phyloP scores from a whole-genome alignment of 2,113 vertebrate species.

The Campylomormyrus numenius region DNA sequence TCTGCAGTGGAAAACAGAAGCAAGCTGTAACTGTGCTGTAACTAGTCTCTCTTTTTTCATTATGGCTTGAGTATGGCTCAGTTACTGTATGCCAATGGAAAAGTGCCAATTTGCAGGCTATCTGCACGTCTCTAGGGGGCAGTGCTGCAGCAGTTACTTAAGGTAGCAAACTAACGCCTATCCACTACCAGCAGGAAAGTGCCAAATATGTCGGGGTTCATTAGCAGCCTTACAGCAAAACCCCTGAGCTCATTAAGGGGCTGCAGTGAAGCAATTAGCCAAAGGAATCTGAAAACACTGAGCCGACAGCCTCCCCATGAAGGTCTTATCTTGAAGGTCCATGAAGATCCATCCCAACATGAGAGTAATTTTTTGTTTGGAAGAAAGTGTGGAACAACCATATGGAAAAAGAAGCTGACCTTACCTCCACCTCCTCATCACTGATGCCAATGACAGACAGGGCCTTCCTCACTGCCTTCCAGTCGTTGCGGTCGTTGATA shows the following conservation, averaged over 20 bases:
- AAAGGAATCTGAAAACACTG: not conserved
- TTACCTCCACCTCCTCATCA: conserved; percentile 83
- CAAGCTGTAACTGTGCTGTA: not conserved
- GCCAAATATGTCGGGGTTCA: not conserved
- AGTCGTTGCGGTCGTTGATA: conserved; percentile 89
- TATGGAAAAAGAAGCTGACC: conserved; percentile 17
- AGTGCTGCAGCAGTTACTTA: not conserved
- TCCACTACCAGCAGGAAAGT: not conserved
- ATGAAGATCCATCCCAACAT: not conserved
- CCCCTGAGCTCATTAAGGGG: not conserved
- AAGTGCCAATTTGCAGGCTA: not conserved
- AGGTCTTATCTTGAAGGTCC: not conserved
- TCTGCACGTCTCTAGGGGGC: not conserved
- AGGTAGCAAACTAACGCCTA: not conserved
- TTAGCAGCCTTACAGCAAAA: not conserved
- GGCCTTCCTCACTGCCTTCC: conserved; percentile 82
- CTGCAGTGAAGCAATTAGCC: not conserved
- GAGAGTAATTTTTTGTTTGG: not conserved
- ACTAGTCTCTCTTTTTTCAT: not conserved
- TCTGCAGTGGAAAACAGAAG: not conserved
- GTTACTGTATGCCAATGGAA: not conserved
- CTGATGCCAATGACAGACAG: conserved; percentile 78
- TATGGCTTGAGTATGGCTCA: not conserved
- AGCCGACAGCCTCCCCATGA: not conserved
- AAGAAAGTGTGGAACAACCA: not conserved